Base-by-base conservation (phyloP, 2,113 vertebrate species). In the Perca flavescens region DNA sequence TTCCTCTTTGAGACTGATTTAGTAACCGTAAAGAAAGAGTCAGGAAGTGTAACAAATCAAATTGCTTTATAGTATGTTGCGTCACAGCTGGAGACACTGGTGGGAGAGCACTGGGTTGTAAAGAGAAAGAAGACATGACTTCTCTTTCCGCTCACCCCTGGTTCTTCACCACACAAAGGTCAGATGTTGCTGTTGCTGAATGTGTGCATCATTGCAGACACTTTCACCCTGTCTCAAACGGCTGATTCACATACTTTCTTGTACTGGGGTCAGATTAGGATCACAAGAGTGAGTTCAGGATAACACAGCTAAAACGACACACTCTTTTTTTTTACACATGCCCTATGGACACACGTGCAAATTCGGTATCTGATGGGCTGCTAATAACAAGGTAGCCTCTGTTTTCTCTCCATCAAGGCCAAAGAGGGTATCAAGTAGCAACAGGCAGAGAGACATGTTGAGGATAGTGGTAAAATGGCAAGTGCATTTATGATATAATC, bases 101-200 rank as follows among this genome's bases (percentile, higher is more conserved):
- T 53, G 25, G 7, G 43, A 15, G 21, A 53, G 61, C 7, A n/a
- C 49, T 53, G 2, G 4, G 60, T 50, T 80, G 31, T 69, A 34
- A 78, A 65, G 53, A 63, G 46, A 69, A 72, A 49, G 28, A 36
- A 16, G 74, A 72, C 65, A 1, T 57, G 57, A 74, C 75, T 77
- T 68, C 70, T 70, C 57, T 77, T 82, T 77, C 63, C 40, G 19
- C 60, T 67, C 74, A 28, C 76, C 85, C 80, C 61, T 47, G 40
- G 85, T 58, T 76, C 81, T 77, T 72, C 36, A 40, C 36, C 36
- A 84, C 63, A 60, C 73, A 90, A 86, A 88, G 87, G 70, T 88
- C 81, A 83, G 46, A 75, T 1, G 40, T 40, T 40, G 9, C 49
- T 54, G 53, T 40, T 63, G 19, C 67, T 40, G 34, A 15, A 12